Percentiles rank a stretch among this genome's conserved stretches.
These are phyloP conservation scores for Valencia hispanica DNA, from an alignment of 2,797 vertebrate species.

Conservation along the genomic window DNA sequence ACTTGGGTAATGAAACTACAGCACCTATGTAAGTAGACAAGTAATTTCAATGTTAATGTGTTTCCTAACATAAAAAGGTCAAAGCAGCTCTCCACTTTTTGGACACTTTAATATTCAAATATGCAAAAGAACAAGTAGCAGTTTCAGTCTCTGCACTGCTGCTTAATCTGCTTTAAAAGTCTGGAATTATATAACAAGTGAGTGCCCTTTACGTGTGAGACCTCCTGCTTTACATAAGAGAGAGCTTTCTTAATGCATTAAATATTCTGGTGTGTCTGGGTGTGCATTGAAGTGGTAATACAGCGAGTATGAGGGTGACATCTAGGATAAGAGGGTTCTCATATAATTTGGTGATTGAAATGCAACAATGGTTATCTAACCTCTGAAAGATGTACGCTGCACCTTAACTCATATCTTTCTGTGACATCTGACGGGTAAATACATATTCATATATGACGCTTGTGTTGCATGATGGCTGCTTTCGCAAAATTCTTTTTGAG, in stretches of 20 bases:
- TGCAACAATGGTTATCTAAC: slow-evolving; percentile 13
- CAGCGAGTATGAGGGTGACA: slow-evolving; percentile 17
- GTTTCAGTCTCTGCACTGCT: background rate
- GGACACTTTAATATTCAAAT: background rate
- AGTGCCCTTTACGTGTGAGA: slow-evolving; percentile 26
- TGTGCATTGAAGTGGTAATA: slow-evolving; percentile 23
- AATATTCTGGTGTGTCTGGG: slow-evolving; percentile 20
- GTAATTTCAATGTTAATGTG: background rate
- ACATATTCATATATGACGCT: slow-evolving; percentile 25
- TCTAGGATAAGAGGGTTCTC: slow-evolving; percentile 17
- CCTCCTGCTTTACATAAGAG: slow-evolving; percentile 24
- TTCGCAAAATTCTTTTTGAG: slow-evolving; percentile 5
- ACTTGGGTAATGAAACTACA: background rate
- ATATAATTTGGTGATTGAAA: slow-evolving; percentile 26
- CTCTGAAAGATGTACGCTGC: background rate
- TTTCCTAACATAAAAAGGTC: background rate
- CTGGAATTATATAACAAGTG: slow-evolving; percentile 6
- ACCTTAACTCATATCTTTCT: slow-evolving; percentile 6
- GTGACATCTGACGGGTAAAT: slow-evolving; percentile 20
- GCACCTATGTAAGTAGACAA: background rate
- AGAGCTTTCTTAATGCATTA: slow-evolving; percentile 17
- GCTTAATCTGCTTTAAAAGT: slow-evolving; percentile 18
- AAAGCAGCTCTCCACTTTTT: background rate
- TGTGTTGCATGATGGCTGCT: slow-evolving; percentile 7
- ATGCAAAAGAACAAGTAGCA: background rate